Percentiles rank a stretch among this genome's conserved stretches.
phyloP scores from a whole-genome alignment of 2,888 invertebrate species.

The Neoscelio sp. region DNA sequence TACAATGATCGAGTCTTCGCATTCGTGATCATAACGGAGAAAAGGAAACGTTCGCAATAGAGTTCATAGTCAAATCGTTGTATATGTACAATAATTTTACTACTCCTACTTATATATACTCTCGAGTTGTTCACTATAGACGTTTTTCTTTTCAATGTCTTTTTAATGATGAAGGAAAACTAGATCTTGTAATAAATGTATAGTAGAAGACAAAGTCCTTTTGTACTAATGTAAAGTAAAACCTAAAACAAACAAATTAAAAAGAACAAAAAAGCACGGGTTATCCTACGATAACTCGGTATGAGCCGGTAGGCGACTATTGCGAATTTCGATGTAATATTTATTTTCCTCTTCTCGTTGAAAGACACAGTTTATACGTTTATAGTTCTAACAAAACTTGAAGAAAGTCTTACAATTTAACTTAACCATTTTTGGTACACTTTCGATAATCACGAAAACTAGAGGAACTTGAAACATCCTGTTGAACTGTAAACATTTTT shows the following conservation, averaged over 20 bases:
- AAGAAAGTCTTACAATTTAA: no score
- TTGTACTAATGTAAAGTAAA: slow-evolving; percentile 65
- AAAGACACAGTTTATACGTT: no score
- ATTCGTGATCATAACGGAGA: slow-evolving; percentile 37
- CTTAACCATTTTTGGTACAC: no score
- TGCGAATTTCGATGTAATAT: no score
- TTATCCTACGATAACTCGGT: no score
- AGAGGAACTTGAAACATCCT: no score
- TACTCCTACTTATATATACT: slow-evolving; percentile 64
- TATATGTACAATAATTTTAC: slow-evolving; percentile 66
- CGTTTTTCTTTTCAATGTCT: slow-evolving; percentile 63
- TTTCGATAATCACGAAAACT: no score
- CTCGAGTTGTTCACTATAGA: slow-evolving; percentile 58
- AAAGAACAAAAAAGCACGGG: slow-evolving; percentile 41
- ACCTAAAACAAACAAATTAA: neutral
- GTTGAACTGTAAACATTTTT: no score
- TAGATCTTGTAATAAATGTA: slow-evolving; percentile 66
- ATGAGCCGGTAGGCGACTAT: no score
- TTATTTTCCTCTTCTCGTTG: no score
- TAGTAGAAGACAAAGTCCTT: slow-evolving; percentile 62
- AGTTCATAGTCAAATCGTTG: slow-evolving; percentile 59
- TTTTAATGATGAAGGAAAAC: slow-evolving; percentile 54
- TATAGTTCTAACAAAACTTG: no score
- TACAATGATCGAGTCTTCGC: slow-evolving; percentile 54
- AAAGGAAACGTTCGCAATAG: slow-evolving; percentile 45